phyloP scores from a whole-genome alignment of 2,797 vertebrate genomes.

The Brachymystax lenok region DNA sequence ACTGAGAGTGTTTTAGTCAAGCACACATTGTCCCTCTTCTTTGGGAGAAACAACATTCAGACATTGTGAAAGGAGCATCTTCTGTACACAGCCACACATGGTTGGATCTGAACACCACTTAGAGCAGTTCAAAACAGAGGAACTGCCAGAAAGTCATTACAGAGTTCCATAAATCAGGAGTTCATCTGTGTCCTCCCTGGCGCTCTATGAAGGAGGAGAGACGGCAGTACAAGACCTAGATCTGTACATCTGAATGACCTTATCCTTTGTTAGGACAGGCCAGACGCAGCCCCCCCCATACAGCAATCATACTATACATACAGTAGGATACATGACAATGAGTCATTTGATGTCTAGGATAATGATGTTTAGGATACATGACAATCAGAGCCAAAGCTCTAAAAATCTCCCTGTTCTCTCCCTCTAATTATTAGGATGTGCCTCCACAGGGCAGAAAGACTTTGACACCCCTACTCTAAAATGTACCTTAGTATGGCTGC shows the following conservation, averaged over 20 bases:
- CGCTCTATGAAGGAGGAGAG: background rate
- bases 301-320: too few relatives aligned
- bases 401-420: too few relatives aligned
- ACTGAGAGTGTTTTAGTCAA: background rate
- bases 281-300: too few relatives aligned
- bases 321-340: too few relatives aligned
- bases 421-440: too few relatives aligned
- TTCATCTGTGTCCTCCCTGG: background rate
- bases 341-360: too few relatives aligned
- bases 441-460: too few relatives aligned
- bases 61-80: background rate
- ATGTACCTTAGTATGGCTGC: too few relatives aligned
- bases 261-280: too few relatives aligned
- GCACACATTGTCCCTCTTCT: conserved; percentile 14
- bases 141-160: background rate
- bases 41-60: background rate
- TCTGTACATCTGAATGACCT: background rate
- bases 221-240: background rate
- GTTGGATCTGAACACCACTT: background rate
- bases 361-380: too few relatives aligned
- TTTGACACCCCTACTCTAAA: too few relatives aligned
- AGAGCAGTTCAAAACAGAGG: background rate
- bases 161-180: background rate
- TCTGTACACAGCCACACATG: background rate
- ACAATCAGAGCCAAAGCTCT: too few relatives aligned